A percentile compares a stretch with the other conserved stretches of the same genome.
Conservation (phyloP, 2,797 vertebrate genomes). For the Denticeps clupeoides region DNA sequence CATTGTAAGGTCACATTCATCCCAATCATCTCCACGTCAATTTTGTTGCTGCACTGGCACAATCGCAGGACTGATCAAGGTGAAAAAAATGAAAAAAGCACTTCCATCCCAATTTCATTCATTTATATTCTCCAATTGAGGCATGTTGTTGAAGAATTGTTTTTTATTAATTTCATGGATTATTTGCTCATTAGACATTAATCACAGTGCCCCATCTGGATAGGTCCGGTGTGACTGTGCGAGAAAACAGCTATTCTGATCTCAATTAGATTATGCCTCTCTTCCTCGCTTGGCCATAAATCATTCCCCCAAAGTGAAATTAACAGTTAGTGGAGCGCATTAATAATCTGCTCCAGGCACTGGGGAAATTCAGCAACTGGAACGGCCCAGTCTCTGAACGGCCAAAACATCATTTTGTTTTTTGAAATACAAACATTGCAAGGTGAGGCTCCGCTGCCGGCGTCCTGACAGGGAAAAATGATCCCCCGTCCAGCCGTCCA, state of each 20-base stretch:
- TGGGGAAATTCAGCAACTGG: constrained; percentile 82
- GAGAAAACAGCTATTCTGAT: constrained; percentile 94
- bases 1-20: constrained; percentile 1
- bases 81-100: constrained; percentile 32
- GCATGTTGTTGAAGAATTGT: constrained; percentile 73
- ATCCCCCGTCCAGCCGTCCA: constrained; percentile 71
- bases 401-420: constrained; percentile 95
- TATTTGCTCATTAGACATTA: constrained; percentile 98
- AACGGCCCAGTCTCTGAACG: constrained; percentile 82
- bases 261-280: constrained; percentile 98
- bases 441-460: constrained; percentile 55
- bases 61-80: constrained; percentile 18
- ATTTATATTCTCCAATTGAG: constrained; percentile 56
- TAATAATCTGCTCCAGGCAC: constrained; percentile 91
- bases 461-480: constrained; percentile 77
- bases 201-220: constrained; percentile 75
- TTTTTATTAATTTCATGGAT: constrained; percentile 92
- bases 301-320: constrained; percentile 97
- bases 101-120: constrained; percentile 47
- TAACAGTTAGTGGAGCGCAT: constrained; percentile 99
- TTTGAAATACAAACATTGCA: constrained; percentile 94
- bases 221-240: constrained; percentile 69
- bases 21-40: constrained; percentile 8
- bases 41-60: background rate
- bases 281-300: constrained; percentile 92